Evolutionary conservation across 2,797 vertebrate genomes (phyloP).

Genomic region (Pogoniulus pusillus): DNA sequence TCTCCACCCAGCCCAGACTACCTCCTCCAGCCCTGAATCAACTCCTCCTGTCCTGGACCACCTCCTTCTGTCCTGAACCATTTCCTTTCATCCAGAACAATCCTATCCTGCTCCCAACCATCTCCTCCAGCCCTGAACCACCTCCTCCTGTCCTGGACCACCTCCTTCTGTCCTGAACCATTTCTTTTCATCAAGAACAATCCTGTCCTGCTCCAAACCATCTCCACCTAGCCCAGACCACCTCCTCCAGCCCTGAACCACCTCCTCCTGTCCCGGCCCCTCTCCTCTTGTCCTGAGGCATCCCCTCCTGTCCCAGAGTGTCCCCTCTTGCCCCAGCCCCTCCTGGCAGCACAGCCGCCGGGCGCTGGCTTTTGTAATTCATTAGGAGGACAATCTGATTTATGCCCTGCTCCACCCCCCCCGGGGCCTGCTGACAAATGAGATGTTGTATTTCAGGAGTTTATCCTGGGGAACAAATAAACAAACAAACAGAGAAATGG

Average conservation of each 20-base stretch:
- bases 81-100: too few relatives aligned
- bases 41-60: too few relatives aligned
- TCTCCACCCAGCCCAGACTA: too few relatives aligned
- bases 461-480: conserved; percentile 62
- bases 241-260: background rate
- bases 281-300: background rate
- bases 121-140: too few relatives aligned
- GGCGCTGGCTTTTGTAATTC: background rate
- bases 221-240: background rate
- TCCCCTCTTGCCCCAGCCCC: background rate
- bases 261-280: background rate
- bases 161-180: too few relatives aligned
- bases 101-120: too few relatives aligned
- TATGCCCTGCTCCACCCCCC: background rate
- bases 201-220: too few relatives aligned
- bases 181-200: too few relatives aligned
- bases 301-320: background rate
- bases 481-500: conserved; percentile 42
- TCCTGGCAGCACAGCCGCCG: background rate
- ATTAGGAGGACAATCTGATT: conserved; percentile 29
- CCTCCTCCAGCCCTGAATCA: too few relatives aligned
- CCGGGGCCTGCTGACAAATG: background rate
- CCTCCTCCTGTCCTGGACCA: background rate
- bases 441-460: conserved; percentile 40
- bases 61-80: too few relatives aligned